Conservation (phyloP, 2,888 invertebrate genomes). For the Choristoneura rosaceana region DNA sequence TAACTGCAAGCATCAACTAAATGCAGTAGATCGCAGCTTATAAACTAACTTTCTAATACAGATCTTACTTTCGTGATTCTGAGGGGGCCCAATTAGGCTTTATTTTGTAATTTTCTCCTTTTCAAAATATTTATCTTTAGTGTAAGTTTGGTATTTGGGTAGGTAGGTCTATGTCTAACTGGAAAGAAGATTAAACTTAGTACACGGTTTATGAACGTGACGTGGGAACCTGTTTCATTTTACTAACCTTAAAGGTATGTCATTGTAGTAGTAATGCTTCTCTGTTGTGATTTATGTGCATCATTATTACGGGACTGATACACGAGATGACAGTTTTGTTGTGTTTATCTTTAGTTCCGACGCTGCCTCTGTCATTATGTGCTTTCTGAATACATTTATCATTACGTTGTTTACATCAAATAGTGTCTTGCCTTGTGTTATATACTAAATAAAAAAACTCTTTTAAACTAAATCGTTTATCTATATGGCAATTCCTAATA, state of each 20-base stretch:
- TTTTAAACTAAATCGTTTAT: not conserved
- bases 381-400: slow-evolving; percentile 54
- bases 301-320: slow-evolving; percentile 54
- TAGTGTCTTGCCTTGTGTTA: slow-evolving; percentile 42
- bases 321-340: slow-evolving; percentile 55
- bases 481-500: not conserved
- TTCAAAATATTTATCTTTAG: slow-evolving; percentile 23
- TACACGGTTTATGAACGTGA: not conserved
- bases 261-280: slow-evolving; percentile 45
- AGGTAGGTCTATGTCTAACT: slow-evolving; percentile 1
- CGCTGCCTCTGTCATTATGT: slow-evolving; percentile 51
- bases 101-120: slow-evolving; percentile 41
- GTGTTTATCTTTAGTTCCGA: slow-evolving; percentile 57
- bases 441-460: slow-evolving; percentile 22
- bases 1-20: not conserved
- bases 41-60: slow-evolving; percentile 11
- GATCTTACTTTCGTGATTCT: slow-evolving; percentile 33
- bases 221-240: slow-evolving; percentile 43
- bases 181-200: not conserved
- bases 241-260: slow-evolving; percentile 40
- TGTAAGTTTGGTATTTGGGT: not conserved
- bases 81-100: slow-evolving; percentile 27
- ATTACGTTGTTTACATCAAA: slow-evolving; percentile 41
- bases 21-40: slow-evolving; percentile 30
- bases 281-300: slow-evolving; percentile 52